Percentiles rank a stretch among this genome's conserved stretches.
phyloP scores from a whole-genome alignment of 2,113 vertebrate species.

The Tachuris rubrigastra region DNA sequence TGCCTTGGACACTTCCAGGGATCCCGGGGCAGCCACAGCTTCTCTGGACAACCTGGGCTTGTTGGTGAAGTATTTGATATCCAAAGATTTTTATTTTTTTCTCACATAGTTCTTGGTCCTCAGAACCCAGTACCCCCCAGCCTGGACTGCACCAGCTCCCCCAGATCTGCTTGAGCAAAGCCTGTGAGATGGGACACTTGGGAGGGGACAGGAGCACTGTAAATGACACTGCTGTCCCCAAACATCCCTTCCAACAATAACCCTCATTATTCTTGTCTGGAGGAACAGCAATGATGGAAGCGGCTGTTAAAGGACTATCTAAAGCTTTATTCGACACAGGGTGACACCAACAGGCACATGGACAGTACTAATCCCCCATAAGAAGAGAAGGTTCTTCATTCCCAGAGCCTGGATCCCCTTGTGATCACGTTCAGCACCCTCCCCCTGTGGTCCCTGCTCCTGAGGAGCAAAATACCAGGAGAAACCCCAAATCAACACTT shows the following conservation, averaged over 20 bases:
- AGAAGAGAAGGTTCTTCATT: too few relatives aligned
- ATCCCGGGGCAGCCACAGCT: neutral
- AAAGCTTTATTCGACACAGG: neutral
- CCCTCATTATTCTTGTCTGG: fast-evolving
- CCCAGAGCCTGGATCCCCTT: fast-evolving
- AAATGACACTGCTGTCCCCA: neutral
- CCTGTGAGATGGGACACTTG: fast-evolving
- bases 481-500: neutral
- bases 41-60: neutral
- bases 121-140: neutral
- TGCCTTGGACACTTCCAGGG: neutral
- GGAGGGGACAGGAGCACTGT: neutral
- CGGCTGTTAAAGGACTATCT: neutral
- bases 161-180: neutral
- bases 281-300: fast-evolving
- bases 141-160: neutral
- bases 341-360: neutral
- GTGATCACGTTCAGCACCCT: fast-evolving
- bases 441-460: fast-evolving
- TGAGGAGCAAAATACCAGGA: fast-evolving
- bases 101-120: fast-evolving
- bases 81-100: too few relatives aligned
- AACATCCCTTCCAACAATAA: neutral
- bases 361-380: neutral
- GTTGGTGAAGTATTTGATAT: neutral